These are phyloP conservation scores for Lineus longissimus DNA, from an alignment of 1,140 invertebrate species.

Conservation along the genomic window DNA sequence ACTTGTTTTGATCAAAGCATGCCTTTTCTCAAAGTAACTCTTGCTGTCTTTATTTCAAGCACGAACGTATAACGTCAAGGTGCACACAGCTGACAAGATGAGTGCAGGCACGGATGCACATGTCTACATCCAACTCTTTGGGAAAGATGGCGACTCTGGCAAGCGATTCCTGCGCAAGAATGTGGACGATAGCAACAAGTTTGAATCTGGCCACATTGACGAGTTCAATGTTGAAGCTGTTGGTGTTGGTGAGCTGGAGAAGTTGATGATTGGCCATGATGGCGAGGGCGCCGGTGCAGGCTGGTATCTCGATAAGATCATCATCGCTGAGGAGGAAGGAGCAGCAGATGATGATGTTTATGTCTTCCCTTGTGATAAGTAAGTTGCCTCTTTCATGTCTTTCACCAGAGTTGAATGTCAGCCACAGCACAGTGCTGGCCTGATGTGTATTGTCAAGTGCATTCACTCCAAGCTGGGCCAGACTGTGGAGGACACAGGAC, in stretches of 20 bases:
- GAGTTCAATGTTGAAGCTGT: conserved; percentile 41
- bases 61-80: conserved; percentile 34
- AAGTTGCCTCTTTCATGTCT: conserved; percentile 10
- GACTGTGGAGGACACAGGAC: not conserved
- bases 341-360: conserved; percentile 25
- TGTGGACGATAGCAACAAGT: conserved; percentile 29
- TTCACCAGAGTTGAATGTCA: not conserved
- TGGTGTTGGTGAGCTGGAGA: conserved; percentile 37
- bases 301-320: conserved; percentile 45
- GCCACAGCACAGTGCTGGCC: not conserved
- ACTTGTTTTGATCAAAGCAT: not conserved
- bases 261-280: conserved; percentile 42
- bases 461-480: not conserved
- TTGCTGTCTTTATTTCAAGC: conserved; percentile 19
- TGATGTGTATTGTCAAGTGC: not conserved
- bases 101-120: conserved; percentile 37
- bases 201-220: conserved; percentile 39
- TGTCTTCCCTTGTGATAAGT: conserved; percentile 36
- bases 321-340: conserved; percentile 28
- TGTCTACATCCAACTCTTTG: conserved; percentile 36
- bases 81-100: conserved; percentile 28
- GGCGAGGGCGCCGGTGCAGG: conserved; percentile 28
- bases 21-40: not conserved
- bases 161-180: conserved; percentile 30
- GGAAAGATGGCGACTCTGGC: conserved; percentile 37